Evolutionary conservation across 2,888 invertebrate species (phyloP).

Genomic region (Zygaena filipendulae): DNA sequence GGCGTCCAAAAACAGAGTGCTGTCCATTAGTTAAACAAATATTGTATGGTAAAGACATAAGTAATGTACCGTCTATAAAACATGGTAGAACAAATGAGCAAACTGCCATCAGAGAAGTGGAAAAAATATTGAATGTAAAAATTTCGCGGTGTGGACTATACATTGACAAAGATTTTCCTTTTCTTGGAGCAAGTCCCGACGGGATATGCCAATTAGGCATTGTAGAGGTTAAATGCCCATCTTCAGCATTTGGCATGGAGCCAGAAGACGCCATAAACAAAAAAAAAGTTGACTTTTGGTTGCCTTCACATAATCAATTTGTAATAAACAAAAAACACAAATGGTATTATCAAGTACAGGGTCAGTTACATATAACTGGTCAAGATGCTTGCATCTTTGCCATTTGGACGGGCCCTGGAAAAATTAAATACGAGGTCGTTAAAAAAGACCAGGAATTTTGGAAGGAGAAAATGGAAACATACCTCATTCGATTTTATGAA

Average conservation of each 20-base stretch:
- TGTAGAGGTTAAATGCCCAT: constrained; percentile 4
- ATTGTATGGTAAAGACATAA: constrained; percentile 3
- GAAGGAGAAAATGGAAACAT: constrained; percentile 8
- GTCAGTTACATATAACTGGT: constrained; percentile 7
- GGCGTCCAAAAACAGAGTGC: constrained; percentile 1
- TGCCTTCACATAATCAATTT: neutral
- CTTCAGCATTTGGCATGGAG: constrained; percentile 2
- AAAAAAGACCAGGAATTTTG: constrained; percentile 6
- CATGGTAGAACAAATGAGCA: constrained; percentile 2
- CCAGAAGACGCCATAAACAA: constrained; percentile 1
- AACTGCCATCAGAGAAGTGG: constrained; percentile 2
- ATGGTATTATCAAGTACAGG: constrained; percentile 10
- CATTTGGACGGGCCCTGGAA: constrained; percentile 3
- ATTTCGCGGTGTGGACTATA: constrained; percentile 1
- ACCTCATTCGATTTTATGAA: constrained; percentile 3
- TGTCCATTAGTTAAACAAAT: constrained; percentile 4
- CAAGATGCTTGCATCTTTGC: constrained; percentile 4
- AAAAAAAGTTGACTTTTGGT: constrained; percentile 2
- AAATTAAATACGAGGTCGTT: constrained; percentile 6
- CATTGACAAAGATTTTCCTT: no score
- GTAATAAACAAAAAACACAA: constrained; percentile 1
- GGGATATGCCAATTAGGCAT: constrained; percentile 4
- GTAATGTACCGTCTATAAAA: constrained; percentile 5
- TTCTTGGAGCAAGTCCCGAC: constrained; percentile 3
- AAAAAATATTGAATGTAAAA: neutral